Conservation (phyloP, 2,797 vertebrate genomes). For the Centroberyx gerrardi region DNA sequence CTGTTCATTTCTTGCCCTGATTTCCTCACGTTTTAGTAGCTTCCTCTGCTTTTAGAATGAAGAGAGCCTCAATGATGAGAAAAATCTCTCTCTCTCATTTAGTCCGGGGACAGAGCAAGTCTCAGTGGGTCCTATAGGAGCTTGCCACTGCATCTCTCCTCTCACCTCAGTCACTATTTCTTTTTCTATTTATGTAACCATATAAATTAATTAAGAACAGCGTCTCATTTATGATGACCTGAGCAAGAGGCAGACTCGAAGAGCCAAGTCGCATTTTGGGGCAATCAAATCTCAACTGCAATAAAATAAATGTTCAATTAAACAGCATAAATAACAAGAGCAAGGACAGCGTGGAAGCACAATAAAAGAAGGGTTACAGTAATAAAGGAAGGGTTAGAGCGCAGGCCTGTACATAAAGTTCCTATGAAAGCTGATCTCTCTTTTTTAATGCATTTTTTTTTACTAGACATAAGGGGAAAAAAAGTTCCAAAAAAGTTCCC, state of each 20-base stretch:
- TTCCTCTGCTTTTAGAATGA: conserved; percentile 1
- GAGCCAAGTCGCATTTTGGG: conserved; percentile 44
- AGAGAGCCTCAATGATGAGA: neutral
- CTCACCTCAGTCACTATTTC: conserved; percentile 46
- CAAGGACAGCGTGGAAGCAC: neutral
- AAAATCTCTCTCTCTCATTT: neutral
- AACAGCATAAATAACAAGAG: conserved; percentile 43
- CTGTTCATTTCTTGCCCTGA: neutral
- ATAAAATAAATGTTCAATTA: conserved; percentile 62
- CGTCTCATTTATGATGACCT: conserved; percentile 50
- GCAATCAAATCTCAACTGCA: conserved; percentile 41
- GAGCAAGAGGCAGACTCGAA: conserved; percentile 19
- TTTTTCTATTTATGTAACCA: conserved; percentile 1
- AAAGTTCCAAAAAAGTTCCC: too few species aligned
- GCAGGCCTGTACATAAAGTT: conserved; percentile 5
- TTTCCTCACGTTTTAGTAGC: conserved; percentile 3
- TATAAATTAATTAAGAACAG: conserved; percentile 62
- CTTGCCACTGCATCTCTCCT: conserved; percentile 32
- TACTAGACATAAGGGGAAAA: too few species aligned
- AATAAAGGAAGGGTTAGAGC: conserved; percentile 38
- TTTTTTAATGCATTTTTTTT: neutral
- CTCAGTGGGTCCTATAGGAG: neutral
- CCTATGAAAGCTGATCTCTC: conserved; percentile 33
- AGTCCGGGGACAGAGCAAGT: conserved; percentile 3
- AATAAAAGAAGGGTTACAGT: conserved; percentile 22